Base-by-base conservation (phyloP, 1,140 invertebrate genomes). In the Trypoxylus dichotomus region DNA sequence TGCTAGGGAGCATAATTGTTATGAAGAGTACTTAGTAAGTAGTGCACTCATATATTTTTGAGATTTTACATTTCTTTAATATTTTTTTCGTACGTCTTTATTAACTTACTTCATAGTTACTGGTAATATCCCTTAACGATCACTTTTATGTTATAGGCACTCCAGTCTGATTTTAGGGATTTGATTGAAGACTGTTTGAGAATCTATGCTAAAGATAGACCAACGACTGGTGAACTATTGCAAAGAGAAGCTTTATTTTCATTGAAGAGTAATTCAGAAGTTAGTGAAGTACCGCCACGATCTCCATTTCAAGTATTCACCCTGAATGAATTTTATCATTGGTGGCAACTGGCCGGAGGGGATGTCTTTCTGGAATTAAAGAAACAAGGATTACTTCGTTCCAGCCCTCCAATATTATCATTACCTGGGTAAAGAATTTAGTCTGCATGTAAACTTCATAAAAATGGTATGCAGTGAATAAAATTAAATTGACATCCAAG, bases 281-380 rank as follows among this genome's bases (percentile, higher is more conserved):
- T 68, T 58, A 5, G 15, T 10, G 74, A 85, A 68, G 27, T 13
- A 27, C 7, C 21, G 15, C 15, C 60, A 11, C 79, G 78, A 82
- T 60, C 81, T 84, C 32, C 85, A 83, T 83, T 83, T 81, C 11
- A 88, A 86, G 78, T 84, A 58, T 79, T 85, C 63, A 85, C 84
- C 7, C 79, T 84, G 21, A 82, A 79, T 37, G 84, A 85, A 80
- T 89, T 98, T 3, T 99, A 98, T 86, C 94, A 98, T 87, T 91
- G 97, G 83, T 99, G 98, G 98, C 94, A 96, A 84, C 87, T 99
- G 68, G 94, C 97, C 25, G 97, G 97, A 37, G 97, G 97, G 1
- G 97, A 99, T 88, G 93, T 98, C 58, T 93, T 95, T 77, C 88
- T 92, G 13, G 96, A 97, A 85, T 88, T 99, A 11, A 96, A 96